Evolutionary conservation across 2,113 vertebrate species (phyloP), one percentile per base, ranked within the genome.

Genomic region (Notothenia rossii): DNA sequence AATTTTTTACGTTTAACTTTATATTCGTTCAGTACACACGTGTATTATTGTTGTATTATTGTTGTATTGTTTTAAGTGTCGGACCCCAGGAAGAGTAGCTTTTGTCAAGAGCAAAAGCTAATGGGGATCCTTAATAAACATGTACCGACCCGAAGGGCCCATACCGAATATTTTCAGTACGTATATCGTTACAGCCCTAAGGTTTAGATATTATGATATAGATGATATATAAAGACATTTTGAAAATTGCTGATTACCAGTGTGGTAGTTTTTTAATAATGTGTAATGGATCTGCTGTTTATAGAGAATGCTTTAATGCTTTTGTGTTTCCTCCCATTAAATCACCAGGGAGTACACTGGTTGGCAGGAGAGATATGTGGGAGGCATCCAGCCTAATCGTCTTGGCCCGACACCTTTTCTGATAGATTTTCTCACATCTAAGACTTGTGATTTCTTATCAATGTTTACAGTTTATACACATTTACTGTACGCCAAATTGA

Each of bases 351-450:
- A 64, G 20, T 48, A 33, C 45, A 72, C 60, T 54, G 72, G 59
- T 70, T 79, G 46, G 83, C 75, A 74, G 58, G 54, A 79, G 3
- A 72, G 67, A 69, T 22, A 25, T 63, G 58, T 73, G 33, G n/a
- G 67, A 81, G 66, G 73, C 75, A 55, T 73, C 82, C 66, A 58
- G 17, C 22, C 54, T 61, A 29, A 33, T 60, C 29, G 13, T 63
- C 7, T 36, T 73, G 79, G 49, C 68, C 65, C 22, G 63, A 65
- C 58, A 51, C 29, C 68, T 63, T 75, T 50, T 33, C 72, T 17
- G 46, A 71, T 72, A 40, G 36, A 81, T 70, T 53, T 63, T 63
- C 53, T 61, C 71, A 65, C 7, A 82, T 45, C 40, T 67, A 56
- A 49, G 58, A 7, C 10, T 71, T 72, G 46, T 22, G 62, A 70